Base-by-base conservation (phyloP, 2,888 invertebrate genomes). In the Cyaniris semiargus region DNA sequence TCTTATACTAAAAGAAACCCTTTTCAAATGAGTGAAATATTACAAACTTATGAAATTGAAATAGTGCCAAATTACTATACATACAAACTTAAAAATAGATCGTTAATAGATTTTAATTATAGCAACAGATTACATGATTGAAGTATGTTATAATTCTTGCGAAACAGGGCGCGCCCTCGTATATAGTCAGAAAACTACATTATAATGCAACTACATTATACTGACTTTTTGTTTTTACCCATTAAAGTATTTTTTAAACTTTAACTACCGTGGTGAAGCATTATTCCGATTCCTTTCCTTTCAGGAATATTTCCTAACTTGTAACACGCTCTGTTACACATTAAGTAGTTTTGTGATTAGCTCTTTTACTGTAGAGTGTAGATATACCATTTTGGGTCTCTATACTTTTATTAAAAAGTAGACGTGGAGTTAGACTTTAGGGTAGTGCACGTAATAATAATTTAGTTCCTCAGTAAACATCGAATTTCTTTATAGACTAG, bases 1-100 rank as follows among this genome's bases (percentile, higher is more conserved):
- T 56, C n/a, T 21, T 21, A 60, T 23, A 60, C 66, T 66, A 66
- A 66, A 66, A 66, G 66, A 66, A 66, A 31, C 66, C 66, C 27
- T 31, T 66, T 31, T 66, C 15, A 66, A 66, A 66, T 66, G 6
- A 10, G 13, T 66, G 27, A 66, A 31, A 66, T 18, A 66, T 31
- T 66, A 66, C 27, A 31, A 66, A 66, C 18, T 66, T 66, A 66
- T 66, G 15, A 27, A 31, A 27, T 66, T 31, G 66, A 66, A 66
- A 66, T 18, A 66, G 27, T 66, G 27, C 66, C 66, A 66, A 66
- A 66, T 66, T 66, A 4, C 27, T 27, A 66, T 31, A 15, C 23
- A 15, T 13, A 60, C 66, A 21, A 27, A 66, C 66, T 66, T 31
- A 66, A 66, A 66, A 31, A 31, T 66, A 31, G 27, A 27, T 27